phyloP scores from a whole-genome alignment of 2,113 vertebrate species.

The Nerophis ophidion region DNA sequence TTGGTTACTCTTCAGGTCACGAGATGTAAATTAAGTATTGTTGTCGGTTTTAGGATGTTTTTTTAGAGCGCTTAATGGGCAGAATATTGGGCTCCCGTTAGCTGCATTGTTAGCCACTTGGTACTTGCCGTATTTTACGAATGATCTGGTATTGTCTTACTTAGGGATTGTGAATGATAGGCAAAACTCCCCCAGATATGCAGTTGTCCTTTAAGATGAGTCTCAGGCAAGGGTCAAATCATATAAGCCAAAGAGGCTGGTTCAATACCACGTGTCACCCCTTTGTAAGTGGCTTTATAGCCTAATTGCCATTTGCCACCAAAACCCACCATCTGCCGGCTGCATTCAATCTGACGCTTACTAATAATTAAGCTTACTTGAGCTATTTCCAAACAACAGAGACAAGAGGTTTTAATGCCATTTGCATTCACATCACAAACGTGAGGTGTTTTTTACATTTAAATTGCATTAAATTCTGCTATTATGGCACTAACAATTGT shows the following conservation, averaged over 20 bases:
- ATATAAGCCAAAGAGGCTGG: slow-evolving; percentile 6
- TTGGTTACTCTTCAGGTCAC: no score
- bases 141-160: no score
- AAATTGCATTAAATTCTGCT: not conserved
- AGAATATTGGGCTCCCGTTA: no score
- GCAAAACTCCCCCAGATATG: no score
- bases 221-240: no score
- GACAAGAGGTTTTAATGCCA: not conserved
- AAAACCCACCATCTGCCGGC: slow-evolving; percentile 61
- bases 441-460: not conserved
- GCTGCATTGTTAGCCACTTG: no score
- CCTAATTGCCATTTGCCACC: slow-evolving; percentile 45
- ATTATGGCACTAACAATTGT: slow-evolving; percentile 27
- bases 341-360: slow-evolving; percentile 30
- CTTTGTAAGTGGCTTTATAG: slow-evolving; percentile 59
- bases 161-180: no score
- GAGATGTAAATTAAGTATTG: no score
- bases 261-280: slow-evolving; percentile 29
- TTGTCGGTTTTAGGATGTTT: no score
- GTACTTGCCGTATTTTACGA: no score
- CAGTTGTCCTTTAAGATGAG: no score
- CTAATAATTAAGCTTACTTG: slow-evolving; percentile 33
- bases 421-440: not conserved
- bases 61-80: no score
- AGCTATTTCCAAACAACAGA: slow-evolving; percentile 1